These are phyloP conservation scores for Percopsis omiscomaycus DNA, from an alignment of 2,797 vertebrate species.

Conservation along the genomic window DNA sequence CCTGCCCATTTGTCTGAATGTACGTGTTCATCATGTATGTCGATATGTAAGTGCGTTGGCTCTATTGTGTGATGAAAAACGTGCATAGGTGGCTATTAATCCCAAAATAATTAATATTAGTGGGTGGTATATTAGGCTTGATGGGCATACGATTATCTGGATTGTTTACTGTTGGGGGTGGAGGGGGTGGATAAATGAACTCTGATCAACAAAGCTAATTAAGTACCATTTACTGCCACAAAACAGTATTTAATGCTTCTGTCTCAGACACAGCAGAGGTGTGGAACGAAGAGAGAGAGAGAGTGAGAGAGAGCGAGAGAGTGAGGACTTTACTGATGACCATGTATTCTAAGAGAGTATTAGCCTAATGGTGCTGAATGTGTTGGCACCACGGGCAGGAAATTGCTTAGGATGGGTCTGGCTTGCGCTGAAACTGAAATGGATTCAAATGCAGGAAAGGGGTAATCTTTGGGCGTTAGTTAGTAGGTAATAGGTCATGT, in stretches of 20 bases:
- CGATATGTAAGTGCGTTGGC: not conserved
- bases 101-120: conserved; percentile 58
- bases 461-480: no score
- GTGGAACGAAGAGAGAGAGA: conserved; percentile 1
- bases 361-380: not conserved
- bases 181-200: conserved; percentile 47
- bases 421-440: not conserved
- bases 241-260: conserved; percentile 36
- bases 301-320: conserved; percentile 9
- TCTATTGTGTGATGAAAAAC: conserved; percentile 8
- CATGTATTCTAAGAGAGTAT: conserved; percentile 5
- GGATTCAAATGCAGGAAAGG: no score
- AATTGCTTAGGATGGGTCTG: not conserved
- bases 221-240: conserved; percentile 51
- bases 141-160: conserved; percentile 52
- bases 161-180: conserved; percentile 49
- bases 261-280: conserved; percentile 15
- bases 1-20: not conserved
- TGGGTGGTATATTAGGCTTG: conserved; percentile 36
- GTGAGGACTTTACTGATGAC: conserved; percentile 7
- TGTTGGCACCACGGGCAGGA: not conserved
- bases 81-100: conserved; percentile 41
- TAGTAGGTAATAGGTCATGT: no score
- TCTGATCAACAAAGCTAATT: conserved; percentile 60
- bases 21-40: not conserved